Evolutionary conservation across 2,113 vertebrate genomes (phyloP), one percentile per base, ranked within the genome.

Genomic region (Actenoides hombroni): DNA sequence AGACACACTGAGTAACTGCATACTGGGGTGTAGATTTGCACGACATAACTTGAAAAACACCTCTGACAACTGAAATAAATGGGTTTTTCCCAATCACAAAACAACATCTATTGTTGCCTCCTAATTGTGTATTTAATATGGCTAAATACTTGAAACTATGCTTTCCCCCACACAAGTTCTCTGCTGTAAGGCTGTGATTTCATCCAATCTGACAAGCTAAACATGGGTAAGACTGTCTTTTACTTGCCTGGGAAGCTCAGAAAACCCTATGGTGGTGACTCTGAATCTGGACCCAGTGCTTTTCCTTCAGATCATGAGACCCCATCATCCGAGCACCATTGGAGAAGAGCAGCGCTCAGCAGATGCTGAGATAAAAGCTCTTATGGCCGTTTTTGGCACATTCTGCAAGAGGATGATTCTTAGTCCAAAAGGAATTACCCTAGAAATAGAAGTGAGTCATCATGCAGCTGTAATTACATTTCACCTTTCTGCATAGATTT

Each of bases 361-460:
- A 86, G 87, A 35, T 86, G 54, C 54, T 51, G 48, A 69, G 64
- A 82, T 90, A 48, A 77, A 88, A 92, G 35, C 28, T 91, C 64
- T 56, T 88, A 35, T 37, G 76, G 13, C 51, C 48, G 13, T 82
- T 93, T 90, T 79, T 24, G 51, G 64, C 56, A 53, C 61, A 26
- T 88, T 86, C 88, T 75, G 39, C 1, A 7, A 86, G 31, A 86
- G 9, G 26, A 44, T 73, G 71, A 53, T 88, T 94, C 46, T 71
- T 64, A 92, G 77, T 48, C 74, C 65, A 44, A 70, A 94, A 76
- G 23, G 57, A 85, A 59, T 91, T 89, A 80, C 54, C 63, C 67
- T 76, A 83, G 67, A 91, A 93, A 96, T 54, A 82, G 75, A 91
- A 88, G 25, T 51, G 59, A 94, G 81, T 94, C 90, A 37, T 90